A percentile compares a stretch with the other conserved stretches of the same genome.
Evolutionary conservation across 2,888 invertebrate genomes (phyloP).

Genomic region (Chrysolina haemoptera): DNA sequence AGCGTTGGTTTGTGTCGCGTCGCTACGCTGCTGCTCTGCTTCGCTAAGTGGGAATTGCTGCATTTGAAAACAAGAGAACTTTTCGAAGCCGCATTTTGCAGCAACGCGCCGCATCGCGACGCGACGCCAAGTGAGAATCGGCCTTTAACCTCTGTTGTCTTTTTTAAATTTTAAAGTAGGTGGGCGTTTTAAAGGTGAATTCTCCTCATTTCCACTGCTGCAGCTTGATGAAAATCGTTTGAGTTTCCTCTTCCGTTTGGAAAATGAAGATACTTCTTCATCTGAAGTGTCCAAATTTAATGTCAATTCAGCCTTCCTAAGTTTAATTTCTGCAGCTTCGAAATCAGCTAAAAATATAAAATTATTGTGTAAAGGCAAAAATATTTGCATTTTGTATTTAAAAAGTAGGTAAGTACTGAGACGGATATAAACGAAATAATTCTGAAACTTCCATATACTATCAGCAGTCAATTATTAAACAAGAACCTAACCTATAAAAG

Average conservation of each 20-base stretch:
- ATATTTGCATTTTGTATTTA: neutral
- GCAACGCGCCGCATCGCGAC: too few species aligned
- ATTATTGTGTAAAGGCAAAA: neutral
- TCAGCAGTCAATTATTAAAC: too few species aligned
- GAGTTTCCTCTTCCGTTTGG: slow-evolving; percentile 10
- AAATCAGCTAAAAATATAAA: slow-evolving; percentile 21
- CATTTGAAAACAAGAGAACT: too few species aligned
- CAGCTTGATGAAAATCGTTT: slow-evolving; percentile 26
- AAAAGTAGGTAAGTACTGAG: too few species aligned
- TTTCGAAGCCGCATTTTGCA: too few species aligned
- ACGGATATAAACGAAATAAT: too few species aligned
- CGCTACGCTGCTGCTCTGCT: too few species aligned
- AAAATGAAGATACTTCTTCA: slow-evolving; percentile 18
- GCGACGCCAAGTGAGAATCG: too few species aligned
- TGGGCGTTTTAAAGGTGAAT: slow-evolving; percentile 25
- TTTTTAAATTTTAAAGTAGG: slow-evolving; percentile 18
- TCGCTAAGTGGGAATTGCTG: too few species aligned
- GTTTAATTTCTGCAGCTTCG: slow-evolving; percentile 25
- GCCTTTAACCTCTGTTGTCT: slow-evolving; percentile 15
- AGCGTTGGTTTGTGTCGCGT: too few species aligned
- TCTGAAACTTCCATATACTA: too few species aligned
- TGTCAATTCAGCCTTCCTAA: slow-evolving; percentile 24
- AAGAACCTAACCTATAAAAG: too few species aligned
- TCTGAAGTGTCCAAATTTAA: slow-evolving; percentile 22
- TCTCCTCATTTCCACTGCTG: slow-evolving; percentile 22